Conservation (phyloP, 2,113 vertebrate genomes). For the Pedetes capensis region DNA sequence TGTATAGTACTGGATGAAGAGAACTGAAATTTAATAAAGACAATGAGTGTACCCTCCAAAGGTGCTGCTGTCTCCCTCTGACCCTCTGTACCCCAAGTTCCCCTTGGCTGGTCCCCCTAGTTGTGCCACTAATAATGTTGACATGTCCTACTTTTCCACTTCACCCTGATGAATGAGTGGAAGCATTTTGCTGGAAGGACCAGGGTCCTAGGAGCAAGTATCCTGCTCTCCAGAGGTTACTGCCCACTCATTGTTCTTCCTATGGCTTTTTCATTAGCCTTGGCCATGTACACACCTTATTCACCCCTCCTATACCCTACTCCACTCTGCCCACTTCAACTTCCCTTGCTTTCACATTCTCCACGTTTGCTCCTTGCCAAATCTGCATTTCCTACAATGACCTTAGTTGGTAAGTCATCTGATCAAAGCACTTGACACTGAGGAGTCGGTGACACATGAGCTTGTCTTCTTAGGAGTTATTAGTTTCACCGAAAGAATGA, state of each 20-base stretch:
- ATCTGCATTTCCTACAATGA: not conserved
- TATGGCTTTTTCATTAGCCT: not conserved
- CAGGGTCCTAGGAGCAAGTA: not conserved
- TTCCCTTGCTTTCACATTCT: not conserved
- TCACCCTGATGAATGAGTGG: not conserved
- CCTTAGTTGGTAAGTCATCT: not conserved
- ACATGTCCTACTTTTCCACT: not conserved
- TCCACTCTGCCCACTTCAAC: not conserved
- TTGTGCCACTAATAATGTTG: not conserved
- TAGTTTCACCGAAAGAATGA: not conserved
- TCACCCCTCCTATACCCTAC: no score
- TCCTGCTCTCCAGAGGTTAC: not conserved
- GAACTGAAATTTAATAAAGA: not conserved
- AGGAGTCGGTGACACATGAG: not conserved
- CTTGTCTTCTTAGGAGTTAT: not conserved
- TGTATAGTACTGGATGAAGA: not conserved
- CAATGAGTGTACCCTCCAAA: not conserved
- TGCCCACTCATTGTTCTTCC: not conserved
- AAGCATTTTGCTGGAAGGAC: not conserved
- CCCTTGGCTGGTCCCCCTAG: fast-evolving
- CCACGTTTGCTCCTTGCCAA: not conserved
- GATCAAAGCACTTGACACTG: not conserved
- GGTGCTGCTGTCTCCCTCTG: not conserved
- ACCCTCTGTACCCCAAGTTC: fast-evolving
- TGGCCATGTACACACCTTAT: no score